Base-by-base conservation (phyloP, 2,113 vertebrate genomes). In the Cichladusa arquata region DNA sequence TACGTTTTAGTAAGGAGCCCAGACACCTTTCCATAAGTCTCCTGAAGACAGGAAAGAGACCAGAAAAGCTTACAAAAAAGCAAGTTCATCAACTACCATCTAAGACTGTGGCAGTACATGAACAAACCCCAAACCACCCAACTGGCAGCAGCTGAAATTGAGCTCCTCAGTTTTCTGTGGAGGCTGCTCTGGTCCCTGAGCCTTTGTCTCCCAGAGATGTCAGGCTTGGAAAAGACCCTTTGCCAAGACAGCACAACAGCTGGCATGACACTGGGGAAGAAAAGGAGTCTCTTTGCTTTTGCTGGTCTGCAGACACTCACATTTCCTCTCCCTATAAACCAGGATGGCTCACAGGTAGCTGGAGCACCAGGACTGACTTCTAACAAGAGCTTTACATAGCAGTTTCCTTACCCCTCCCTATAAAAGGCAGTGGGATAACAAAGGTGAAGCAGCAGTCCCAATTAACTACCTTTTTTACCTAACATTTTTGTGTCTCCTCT, bases 101-200 rank as follows among this genome's bases (percentile, higher is more conserved):
- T 42, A 62, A 47, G 15, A 42, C 0, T 74, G 56, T 31, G 56
- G 51, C 44, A 15, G 26, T 1, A 48, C 61, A 11, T 0, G 0
- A 81, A 74, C 26, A 65, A 91, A 61, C 19, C 19, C 60, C 9
- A 76, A 44, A n/a, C 1, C 38, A 34, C 8, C 29, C 24, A 34
- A 25, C 19, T 15, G n/a, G 31, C 57, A 80, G n/a, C 47, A 40
- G 42, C n/a, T 77, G 71, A 78, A 80, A 65, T 5, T 5, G 38
- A 81, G 16, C 6, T 58, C 19, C 33, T 15, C 34, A 19, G 47
- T 40, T 60, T 50, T 22, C 53, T 60, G 24, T 4, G 26, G 36
- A 80, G 26, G 34, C 34, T 82, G 51, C 60, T 56, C 47, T 34
- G 40, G 28, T 40, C 74, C 51, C 64, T 20, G 8, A 28, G 31